Evolutionary conservation across 2,113 vertebrate genomes (phyloP), one percentile per base, ranked within the genome.

Genomic region (Procavia capensis): DNA sequence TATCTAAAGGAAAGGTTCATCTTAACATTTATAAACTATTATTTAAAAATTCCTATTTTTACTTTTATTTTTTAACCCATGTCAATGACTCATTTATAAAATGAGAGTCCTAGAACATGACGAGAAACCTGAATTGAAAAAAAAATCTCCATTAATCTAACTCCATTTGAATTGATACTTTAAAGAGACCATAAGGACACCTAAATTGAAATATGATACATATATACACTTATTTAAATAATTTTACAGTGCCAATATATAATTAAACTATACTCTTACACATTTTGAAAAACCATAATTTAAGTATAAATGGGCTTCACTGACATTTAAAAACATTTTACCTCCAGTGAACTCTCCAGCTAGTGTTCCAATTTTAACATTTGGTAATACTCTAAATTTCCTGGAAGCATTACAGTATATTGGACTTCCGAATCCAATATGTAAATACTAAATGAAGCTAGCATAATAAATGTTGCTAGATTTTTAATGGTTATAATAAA

Each of bases 281-380:
- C 19, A 90, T 29, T 88, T 84, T 74, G 22, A 78, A 78, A 95
- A 82, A 70, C 70, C 36, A 5, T 24, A 76, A 17, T 57, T 85
- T 96, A 85, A 85, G 31, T 63, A 81, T 68, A 76, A 43, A 91
- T 68, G 6, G 25, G 68, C 34, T 47, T 88, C 17, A 39, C 0
- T 91, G 59, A 45, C 43, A 92, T 64, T 66, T 81, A 3, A 80
- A 86, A 94, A 95, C 7, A 36, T 82, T 75, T 79, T 50, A 68
- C 72, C 64, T 66, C 66, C 63, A 85, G 5, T 86, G 6, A 90
- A 75, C 54, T 95, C 17, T 31, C 54, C 68, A 59, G 39, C n/a
- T 66, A 66, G 31, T 8, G 57, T 96, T 90, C 50, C 59, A 85
- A 85, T 78, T 93, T 87, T 92, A 87, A 9, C 66, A 82, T 82